Conservation (phyloP, 2,888 invertebrate species). For the Limnephilus auricula region DNA sequence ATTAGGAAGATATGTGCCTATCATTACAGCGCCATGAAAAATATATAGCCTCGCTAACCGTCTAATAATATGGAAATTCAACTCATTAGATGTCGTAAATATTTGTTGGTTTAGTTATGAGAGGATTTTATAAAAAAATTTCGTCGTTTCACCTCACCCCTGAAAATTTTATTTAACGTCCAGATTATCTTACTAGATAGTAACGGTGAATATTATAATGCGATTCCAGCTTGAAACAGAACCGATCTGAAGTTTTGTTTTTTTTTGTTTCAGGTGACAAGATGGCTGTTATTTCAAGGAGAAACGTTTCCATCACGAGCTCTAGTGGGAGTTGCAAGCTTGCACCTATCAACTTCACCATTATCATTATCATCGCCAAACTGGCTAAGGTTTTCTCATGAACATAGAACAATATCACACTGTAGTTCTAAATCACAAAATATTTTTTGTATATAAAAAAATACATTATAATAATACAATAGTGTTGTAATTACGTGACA, state of each 20-base stretch:
- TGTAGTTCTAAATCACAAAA: background rate
- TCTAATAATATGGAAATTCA: slow-evolving; percentile 21
- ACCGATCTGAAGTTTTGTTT: background rate
- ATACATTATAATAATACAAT: background rate
- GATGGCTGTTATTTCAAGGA: slow-evolving; percentile 63
- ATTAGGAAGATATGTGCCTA: slow-evolving; percentile 7
- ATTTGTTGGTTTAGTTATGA: background rate
- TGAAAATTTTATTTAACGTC: background rate
- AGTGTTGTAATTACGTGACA: background rate
- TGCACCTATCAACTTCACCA: background rate
- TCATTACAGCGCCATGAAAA: background rate
- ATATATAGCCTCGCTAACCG: slow-evolving; percentile 9
- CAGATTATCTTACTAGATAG: background rate
- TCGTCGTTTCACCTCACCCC: background rate
- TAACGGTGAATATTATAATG: no score
- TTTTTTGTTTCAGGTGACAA: slow-evolving; percentile 62
- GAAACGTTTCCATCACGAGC: slow-evolving; percentile 52
- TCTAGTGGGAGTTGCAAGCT: background rate
- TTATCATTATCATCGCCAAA: slow-evolving; percentile 30
- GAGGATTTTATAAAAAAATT: slow-evolving; percentile 12
- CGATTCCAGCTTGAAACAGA: background rate
- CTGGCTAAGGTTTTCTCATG: slow-evolving; percentile 24
- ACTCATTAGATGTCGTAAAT: slow-evolving; percentile 19
- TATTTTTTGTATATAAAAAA: background rate
- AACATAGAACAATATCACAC: background rate